Evolutionary conservation across 2,113 vertebrate species (phyloP).

Genomic region (Blennius ocellaris): DNA sequence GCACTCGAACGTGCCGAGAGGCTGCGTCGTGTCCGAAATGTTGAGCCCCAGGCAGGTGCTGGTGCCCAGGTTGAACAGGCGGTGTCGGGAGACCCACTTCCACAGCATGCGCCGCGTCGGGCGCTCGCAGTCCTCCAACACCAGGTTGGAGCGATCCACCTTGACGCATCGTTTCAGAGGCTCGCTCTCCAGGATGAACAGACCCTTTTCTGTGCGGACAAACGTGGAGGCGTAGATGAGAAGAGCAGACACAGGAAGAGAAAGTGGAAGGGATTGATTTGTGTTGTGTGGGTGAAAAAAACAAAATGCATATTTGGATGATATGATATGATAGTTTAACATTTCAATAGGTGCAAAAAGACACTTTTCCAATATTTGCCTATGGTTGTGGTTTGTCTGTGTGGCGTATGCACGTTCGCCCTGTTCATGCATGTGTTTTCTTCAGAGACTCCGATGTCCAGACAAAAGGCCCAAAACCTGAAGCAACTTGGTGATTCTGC

Average conservation of each 20-base stretch:
- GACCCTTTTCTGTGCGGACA: slow-evolving; percentile 84
- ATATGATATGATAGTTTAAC: too few relatives aligned
- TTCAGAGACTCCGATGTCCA: too few relatives aligned
- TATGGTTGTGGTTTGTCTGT: too few relatives aligned
- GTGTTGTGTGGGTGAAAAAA: too few relatives aligned
- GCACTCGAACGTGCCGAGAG: slow-evolving; percentile 86
- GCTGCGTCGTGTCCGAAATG: slow-evolving; percentile 78
- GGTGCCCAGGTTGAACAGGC: slow-evolving; percentile 89
- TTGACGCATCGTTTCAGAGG: slow-evolving; percentile 84
- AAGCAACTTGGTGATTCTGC: too few relatives aligned
- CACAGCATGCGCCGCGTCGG: slow-evolving; percentile 88
- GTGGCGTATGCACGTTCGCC: too few relatives aligned
- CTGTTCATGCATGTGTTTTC: too few relatives aligned
- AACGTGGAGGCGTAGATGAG: not conserved
- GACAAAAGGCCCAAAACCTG: too few relatives aligned
- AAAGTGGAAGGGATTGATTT: not conserved
- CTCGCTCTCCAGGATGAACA: slow-evolving; percentile 90
- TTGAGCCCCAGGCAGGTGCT: slow-evolving; percentile 90
- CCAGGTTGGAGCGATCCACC: slow-evolving; percentile 76
- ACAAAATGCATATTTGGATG: too few relatives aligned
- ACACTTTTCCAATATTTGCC: too few relatives aligned
- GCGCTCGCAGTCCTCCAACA: slow-evolving; percentile 85
- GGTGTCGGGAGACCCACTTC: slow-evolving; percentile 93
- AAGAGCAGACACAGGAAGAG: not conserved
- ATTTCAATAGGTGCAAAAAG: too few relatives aligned